Conservation (phyloP, 1,140 invertebrate genomes). For the Zeugodacus cucurbitae region DNA sequence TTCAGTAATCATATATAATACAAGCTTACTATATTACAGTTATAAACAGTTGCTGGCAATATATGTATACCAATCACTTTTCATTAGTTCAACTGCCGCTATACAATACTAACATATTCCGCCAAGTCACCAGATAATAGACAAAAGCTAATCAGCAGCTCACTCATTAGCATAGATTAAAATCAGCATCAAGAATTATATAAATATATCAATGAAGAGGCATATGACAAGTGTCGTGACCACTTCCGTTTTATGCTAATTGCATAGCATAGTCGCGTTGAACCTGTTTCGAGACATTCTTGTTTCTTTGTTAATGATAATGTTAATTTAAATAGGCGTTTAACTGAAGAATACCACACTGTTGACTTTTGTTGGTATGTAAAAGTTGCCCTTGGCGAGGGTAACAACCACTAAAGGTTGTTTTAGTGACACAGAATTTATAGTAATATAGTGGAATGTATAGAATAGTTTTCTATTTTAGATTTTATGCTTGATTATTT, state of each 20-base stretch:
- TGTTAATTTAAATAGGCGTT: neutral
- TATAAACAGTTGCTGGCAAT: neutral
- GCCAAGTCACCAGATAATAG: neutral
- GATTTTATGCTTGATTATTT: too few relatives aligned
- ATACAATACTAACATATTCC: neutral
- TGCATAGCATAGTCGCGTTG: neutral
- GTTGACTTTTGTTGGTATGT: neutral
- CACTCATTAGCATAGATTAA: slow-evolving; percentile 18
- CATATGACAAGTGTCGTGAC: neutral
- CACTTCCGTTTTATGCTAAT: slow-evolving; percentile 36
- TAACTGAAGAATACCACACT: neutral
- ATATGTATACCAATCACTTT: too few relatives aligned
- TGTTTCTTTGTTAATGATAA: neutral
- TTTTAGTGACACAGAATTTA: neutral
- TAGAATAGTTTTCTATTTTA: too few relatives aligned
- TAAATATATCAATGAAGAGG: neutral
- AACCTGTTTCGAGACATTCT: neutral
- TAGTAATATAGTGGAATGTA: too few relatives aligned
- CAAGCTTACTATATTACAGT: neutral
- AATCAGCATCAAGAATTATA: neutral
- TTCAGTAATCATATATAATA: neutral
- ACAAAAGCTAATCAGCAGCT: neutral
- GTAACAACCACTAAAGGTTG: neutral
- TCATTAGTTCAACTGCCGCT: neutral
- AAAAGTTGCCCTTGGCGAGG: neutral